phyloP scores from a whole-genome alignment of 1,140 invertebrate genomes.

The Saccostrea cuccullata region DNA sequence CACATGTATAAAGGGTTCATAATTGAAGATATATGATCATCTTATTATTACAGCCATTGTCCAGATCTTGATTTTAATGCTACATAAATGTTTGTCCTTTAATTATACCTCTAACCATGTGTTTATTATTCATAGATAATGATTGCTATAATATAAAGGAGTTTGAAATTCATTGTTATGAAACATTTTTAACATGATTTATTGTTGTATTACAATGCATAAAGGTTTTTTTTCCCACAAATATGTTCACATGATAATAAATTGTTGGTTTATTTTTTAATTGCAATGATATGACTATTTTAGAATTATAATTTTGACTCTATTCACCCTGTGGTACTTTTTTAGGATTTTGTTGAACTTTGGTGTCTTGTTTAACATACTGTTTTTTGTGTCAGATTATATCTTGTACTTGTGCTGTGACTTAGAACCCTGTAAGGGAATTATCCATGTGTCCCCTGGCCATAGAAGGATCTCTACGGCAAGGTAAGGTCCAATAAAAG shows the following conservation, averaged over 20 bases:
- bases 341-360: constrained; percentile 30
- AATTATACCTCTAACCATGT: constrained; percentile 34
- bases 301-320: constrained; percentile 34
- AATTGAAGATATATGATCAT: constrained; percentile 20
- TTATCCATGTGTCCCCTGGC: constrained; percentile 32
- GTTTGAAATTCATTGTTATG: constrained; percentile 26
- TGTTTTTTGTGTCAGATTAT: constrained; percentile 35
- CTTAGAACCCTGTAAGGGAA: constrained; percentile 36
- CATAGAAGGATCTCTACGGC: constrained; percentile 31
- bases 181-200: constrained; percentile 35
- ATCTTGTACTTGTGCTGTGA: constrained; percentile 34
- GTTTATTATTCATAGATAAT: constrained; percentile 29
- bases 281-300: constrained; percentile 30
- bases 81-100: constrained; percentile 23
- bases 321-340: constrained; percentile 22
- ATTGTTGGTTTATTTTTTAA: constrained; percentile 37
- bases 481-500: constrained; percentile 37
- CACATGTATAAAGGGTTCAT: constrained; percentile 29
- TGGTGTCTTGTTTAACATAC: constrained; percentile 33
- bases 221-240: constrained; percentile 12
- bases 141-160: constrained; percentile 26
- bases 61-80: not conserved
- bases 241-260: constrained; percentile 31
- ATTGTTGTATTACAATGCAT: constrained; percentile 25
- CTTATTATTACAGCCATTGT: constrained; percentile 1